These are phyloP conservation scores for Atta cephalotes DNA, from an alignment of 1,140 invertebrate genomes.

Conservation along the genomic window DNA sequence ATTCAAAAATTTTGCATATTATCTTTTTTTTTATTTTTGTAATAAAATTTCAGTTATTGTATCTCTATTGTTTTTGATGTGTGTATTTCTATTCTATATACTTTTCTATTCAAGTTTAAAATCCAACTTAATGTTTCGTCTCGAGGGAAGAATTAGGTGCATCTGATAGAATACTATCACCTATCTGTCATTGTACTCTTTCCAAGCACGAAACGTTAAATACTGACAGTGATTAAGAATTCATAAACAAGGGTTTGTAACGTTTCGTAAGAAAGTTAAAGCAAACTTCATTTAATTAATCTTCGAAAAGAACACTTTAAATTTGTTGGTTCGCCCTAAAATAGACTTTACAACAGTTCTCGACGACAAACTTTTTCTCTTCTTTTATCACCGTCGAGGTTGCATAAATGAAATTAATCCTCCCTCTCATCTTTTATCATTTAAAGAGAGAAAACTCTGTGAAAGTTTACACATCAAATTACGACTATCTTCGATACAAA, in stretches of 20 bases:
- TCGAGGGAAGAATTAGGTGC: neutral
- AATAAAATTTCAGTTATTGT: neutral
- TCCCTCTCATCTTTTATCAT: slow-evolving; percentile 10
- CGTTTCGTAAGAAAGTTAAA: neutral
- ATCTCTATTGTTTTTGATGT: neutral
- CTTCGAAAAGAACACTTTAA: neutral
- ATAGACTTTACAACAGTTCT: slow-evolving; percentile 21
- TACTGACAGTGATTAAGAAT: neutral
- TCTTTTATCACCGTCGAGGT: neutral
- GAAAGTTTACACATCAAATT: neutral
- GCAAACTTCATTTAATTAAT: slow-evolving; percentile 33
- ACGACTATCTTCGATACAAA: neutral
- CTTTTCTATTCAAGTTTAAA: neutral
- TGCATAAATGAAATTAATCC: slow-evolving; percentile 46
- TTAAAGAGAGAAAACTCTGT: neutral
- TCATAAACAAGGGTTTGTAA: neutral
- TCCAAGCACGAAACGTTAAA: neutral
- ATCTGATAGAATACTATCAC: neutral
- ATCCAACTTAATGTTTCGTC: neutral
- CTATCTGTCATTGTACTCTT: too few relatives aligned
- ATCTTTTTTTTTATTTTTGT: neutral
- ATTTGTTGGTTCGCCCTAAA: neutral
- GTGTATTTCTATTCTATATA: neutral
- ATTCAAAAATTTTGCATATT: neutral
- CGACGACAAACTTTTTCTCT: neutral